These are phyloP conservation scores for Electrophaes corylata DNA, from an alignment of 2,888 invertebrate genomes.

Conservation along the genomic window DNA sequence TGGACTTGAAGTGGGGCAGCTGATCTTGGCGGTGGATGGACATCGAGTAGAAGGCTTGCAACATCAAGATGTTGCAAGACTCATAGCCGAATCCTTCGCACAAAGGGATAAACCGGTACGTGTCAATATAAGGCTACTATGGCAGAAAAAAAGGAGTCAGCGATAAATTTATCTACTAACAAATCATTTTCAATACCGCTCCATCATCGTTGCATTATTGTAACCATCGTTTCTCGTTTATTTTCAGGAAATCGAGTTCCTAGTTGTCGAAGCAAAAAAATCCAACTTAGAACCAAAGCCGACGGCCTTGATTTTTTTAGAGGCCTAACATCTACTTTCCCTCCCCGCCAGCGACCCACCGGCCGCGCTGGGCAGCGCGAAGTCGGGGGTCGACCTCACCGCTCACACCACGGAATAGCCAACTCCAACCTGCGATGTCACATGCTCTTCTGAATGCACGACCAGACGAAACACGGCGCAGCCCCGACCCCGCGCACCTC, in stretches of 20 bases:
- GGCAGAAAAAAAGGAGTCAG: neutral
- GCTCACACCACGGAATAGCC: slow-evolving; percentile 84
- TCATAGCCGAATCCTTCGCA: slow-evolving; percentile 97
- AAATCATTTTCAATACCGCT: neutral
- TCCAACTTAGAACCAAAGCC: slow-evolving; percentile 96
- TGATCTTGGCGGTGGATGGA: slow-evolving; percentile 96
- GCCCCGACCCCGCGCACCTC: slow-evolving; percentile 21
- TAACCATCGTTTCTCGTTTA: slow-evolving; percentile 3
- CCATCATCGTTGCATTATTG: neutral
- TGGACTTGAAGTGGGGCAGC: slow-evolving; percentile 96
- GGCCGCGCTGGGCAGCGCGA: slow-evolving; percentile 87
- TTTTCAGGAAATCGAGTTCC: slow-evolving; percentile 94
- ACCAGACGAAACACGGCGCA: slow-evolving; percentile 3
- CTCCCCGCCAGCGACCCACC: slow-evolving; percentile 92
- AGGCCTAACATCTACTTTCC: slow-evolving; percentile 96
- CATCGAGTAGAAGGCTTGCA: slow-evolving; percentile 90
- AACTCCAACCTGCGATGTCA: slow-evolving; percentile 84
- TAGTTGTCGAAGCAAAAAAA: slow-evolving; percentile 96
- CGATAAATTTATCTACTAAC: neutral
- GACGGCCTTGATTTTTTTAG: slow-evolving; percentile 94
- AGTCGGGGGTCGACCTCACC: slow-evolving; percentile 85
- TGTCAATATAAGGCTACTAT: slow-evolving; percentile 35
- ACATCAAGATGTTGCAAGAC: slow-evolving; percentile 95
- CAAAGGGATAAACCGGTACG: slow-evolving; percentile 88
- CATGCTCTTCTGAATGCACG: slow-evolving; percentile 79